A percentile compares a stretch with the other conserved stretches of the same genome.
Conservation (phyloP, 2,113 vertebrate genomes). For the Macaca fascicularis region T2T-MFA8v1.1 NC_088379.1:71681001-71681500, state of each 20-base stretch:
- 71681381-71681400: background rate
- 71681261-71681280: background rate
- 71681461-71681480: background rate
- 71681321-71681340: slow-evolving; percentile 35
- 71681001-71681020: background rate
- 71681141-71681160: background rate
- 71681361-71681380: background rate
- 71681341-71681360: background rate
- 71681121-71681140: background rate
- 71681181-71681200: background rate
- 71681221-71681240: background rate
- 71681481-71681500: background rate
- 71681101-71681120: background rate
- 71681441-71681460: slow-evolving; percentile 18
- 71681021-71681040: background rate
- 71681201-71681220: background rate
- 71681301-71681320: background rate
- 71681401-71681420: background rate
- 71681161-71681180: background rate
- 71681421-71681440: background rate
- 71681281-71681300: background rate
- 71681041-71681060: background rate
- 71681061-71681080: background rate
- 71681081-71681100: background rate
- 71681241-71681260: background rate